A percentile compares a stretch with the other conserved stretches of the same genome.
Evolutionary conservation across 2,797 vertebrate genomes (phyloP).

Genomic region (Ambastaia sidthimunki): DNA sequence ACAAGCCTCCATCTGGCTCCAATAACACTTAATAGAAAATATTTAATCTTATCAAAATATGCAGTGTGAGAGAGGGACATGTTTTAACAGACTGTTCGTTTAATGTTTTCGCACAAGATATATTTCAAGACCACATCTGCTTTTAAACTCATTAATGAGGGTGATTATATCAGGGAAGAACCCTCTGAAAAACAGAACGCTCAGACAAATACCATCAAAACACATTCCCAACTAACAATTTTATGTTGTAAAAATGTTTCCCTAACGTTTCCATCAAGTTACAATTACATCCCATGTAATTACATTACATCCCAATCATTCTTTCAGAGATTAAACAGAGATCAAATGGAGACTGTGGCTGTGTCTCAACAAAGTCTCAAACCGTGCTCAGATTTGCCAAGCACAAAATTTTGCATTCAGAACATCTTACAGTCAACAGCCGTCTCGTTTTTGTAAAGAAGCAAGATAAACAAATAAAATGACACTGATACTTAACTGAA

Average conservation of each 20-base stretch:
- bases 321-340: not conserved
- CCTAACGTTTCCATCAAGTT: too few relatives aligned
- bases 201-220: constrained; percentile 1
- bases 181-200: not conserved
- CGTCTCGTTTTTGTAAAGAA: too few relatives aligned
- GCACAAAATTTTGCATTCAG: too few relatives aligned
- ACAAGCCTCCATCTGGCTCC: constrained; percentile 73
- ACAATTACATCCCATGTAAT: too few relatives aligned
- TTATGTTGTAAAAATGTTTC: too few relatives aligned
- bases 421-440: too few relatives aligned
- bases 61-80: constrained; percentile 40
- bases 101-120: constrained; percentile 45
- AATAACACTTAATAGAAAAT: constrained; percentile 66
- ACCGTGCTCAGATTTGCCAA: too few relatives aligned
- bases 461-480: too few relatives aligned
- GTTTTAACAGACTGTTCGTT: constrained; percentile 37
- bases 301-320: not conserved
- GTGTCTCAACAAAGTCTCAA: too few relatives aligned
- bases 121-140: constrained; percentile 27
- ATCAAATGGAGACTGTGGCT: too few relatives aligned
- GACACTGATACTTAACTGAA: too few relatives aligned
- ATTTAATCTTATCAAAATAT: constrained; percentile 43
- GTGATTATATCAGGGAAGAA: not conserved
- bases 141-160: constrained; percentile 28
- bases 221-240: not conserved